These are phyloP conservation scores for Luscinia megarhynchos DNA, from an alignment of 2,797 vertebrate species.

Conservation along the genomic window DNA sequence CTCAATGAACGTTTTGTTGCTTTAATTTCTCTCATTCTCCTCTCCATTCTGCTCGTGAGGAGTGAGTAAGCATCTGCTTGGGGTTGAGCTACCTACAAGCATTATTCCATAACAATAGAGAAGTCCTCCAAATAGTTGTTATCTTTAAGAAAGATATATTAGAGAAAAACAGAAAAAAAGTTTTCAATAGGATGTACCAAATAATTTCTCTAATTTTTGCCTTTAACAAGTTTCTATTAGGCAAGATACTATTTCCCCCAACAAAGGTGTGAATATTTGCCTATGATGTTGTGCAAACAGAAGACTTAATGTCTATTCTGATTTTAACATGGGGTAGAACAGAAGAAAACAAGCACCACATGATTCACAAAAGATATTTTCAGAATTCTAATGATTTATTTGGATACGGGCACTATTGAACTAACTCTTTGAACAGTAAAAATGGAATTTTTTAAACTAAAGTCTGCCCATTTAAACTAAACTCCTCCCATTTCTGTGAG, in stretches of 20 bases:
- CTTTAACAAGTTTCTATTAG: not conserved
- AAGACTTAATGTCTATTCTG: conserved; percentile 5
- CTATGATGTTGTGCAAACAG: not conserved
- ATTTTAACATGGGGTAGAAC: not conserved
- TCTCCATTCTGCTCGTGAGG: not conserved
- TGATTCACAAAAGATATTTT: not conserved
- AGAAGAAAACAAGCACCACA: conserved; percentile 10
- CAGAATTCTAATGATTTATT: not conserved
- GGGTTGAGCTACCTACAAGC: not conserved
- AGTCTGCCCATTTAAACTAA: not conserved
- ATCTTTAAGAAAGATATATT: not conserved
- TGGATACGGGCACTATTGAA: not conserved
- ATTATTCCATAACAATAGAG: not conserved
- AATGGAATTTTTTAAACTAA: not conserved
- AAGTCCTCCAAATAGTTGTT: not conserved
- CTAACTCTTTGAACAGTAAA: not conserved
- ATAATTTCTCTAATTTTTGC: not conserved
- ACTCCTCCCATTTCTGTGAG: not conserved
- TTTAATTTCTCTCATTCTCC: not conserved
- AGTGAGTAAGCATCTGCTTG: fast-evolving
- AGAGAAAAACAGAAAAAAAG: not conserved
- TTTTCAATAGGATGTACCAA: not conserved
- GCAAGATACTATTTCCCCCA: not conserved
- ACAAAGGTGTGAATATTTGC: conserved; percentile 39
- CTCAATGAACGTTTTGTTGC: not conserved